Evolutionary conservation across 2,797 vertebrate genomes (phyloP), one percentile per base, ranked within the genome.

Genomic region (Pseudocheirus occidentalis): DNA sequence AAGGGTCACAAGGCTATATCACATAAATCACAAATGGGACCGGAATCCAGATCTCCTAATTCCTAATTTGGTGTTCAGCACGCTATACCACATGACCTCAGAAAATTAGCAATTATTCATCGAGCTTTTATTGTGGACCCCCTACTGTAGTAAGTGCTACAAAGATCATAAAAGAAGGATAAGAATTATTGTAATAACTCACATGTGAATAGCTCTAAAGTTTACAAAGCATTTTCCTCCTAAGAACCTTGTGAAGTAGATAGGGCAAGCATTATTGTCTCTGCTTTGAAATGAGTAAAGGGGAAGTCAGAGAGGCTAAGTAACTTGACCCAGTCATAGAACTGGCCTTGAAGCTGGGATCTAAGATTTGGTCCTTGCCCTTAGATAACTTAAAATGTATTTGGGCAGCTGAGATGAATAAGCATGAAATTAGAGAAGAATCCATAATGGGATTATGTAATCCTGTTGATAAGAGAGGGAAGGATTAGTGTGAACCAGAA

Each of bases 331-430:
- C 28, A 59, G n/a, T 73, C 34, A 18, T 21, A 73, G 66, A 73
- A 21, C 66, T 9, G 21, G 5, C 16, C n/a, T n/a, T 73, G n/a
- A 73, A 73, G 66, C n/a, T 73, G 66, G 92, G 94, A 54, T 6
- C 6, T 91, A 94, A 90, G 59, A 59, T 54, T 46, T 57, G 18
- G 27, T 9, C 14, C 40, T 28, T 62, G 27, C 29, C 34, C 29
- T 94, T 27, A 46, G 52, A 90, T 73, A 40, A 34, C 31, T 92
- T 87, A 27, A 93, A 93, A 92, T 95, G n/a, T 53, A 46, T 66
- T 55, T 66, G 92, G 93, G 55, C 92, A 92, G 40, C 90, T 24
- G 94, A 93, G 92, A 31, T 56, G 56, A 31, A 90, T 90, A 55
- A 18, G 52, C 73, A 40, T 40, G 81, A 92, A 92, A 91, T 50